phyloP scores from a whole-genome alignment of 2,113 vertebrate species.

The Nibea albiflora region DNA sequence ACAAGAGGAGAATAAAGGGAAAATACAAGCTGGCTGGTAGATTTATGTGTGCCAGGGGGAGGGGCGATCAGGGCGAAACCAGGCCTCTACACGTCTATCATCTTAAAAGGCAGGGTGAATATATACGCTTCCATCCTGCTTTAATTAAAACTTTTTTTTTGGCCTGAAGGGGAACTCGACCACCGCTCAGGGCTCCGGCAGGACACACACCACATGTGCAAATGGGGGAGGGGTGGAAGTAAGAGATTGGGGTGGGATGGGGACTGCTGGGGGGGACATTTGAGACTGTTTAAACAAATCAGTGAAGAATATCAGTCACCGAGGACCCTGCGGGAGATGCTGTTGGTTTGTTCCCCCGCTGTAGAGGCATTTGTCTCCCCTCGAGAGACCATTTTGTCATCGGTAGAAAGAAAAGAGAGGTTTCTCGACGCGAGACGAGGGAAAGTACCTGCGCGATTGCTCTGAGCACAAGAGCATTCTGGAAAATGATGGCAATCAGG shows the following conservation, averaged over 20 bases:
- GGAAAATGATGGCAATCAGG: conserved; percentile 29
- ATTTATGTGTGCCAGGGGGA: conserved; percentile 30
- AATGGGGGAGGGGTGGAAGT: conserved; percentile 20
- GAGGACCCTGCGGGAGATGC: conserved; percentile 57
- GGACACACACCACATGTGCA: conserved; percentile 71
- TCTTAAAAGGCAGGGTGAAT: conserved; percentile 45
- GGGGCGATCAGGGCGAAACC: not conserved
- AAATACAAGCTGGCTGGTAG: conserved; percentile 27
- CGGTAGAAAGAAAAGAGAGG: conserved; percentile 3
- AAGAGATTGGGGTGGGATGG: conserved; percentile 17
- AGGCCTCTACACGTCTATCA: conserved; percentile 44
- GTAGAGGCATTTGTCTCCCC: conserved; percentile 66
- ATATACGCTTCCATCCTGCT: conserved; percentile 49
- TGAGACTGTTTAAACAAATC: conserved; percentile 84
- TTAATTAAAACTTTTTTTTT: conserved; percentile 71
- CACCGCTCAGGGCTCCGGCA: conserved; percentile 37
- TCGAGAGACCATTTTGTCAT: conserved; percentile 49
- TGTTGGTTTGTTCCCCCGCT: conserved; percentile 70
- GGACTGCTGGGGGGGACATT: conserved; percentile 63
- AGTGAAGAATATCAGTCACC: conserved; percentile 74
- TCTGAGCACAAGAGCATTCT: conserved; percentile 9
- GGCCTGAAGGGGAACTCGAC: conserved; percentile 55
- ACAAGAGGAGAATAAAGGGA: conserved; percentile 34
- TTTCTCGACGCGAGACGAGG: conserved; percentile 6
- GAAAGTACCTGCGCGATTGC: conserved; percentile 28